A percentile compares a stretch with the other conserved stretches of the same genome.
phyloP scores from a whole-genome alignment of 1,140 invertebrate species.

The Archegozetes longisetosus region DNA sequence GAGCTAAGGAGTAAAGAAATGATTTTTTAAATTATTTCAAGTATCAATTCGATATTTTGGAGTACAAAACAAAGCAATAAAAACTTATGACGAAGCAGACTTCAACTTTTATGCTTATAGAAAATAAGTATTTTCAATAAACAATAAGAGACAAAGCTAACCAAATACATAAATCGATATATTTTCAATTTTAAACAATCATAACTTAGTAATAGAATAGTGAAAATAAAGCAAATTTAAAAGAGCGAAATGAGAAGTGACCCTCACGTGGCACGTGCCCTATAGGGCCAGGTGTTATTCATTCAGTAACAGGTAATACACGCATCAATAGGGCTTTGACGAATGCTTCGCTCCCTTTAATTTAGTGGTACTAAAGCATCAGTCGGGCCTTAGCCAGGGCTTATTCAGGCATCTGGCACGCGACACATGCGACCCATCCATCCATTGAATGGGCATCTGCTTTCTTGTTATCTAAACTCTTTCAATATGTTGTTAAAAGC shows the following conservation, averaged over 20 bases:
- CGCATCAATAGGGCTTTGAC: background rate
- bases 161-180: too few relatives aligned
- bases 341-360: background rate
- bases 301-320: background rate
- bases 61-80: too few relatives aligned
- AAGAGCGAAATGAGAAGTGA: background rate
- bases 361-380: background rate
- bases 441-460: background rate
- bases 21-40: too few relatives aligned
- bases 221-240: background rate
- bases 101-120: too few relatives aligned
- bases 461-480: background rate
- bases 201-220: background rate
- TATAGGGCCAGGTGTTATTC: background rate
- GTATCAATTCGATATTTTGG: too few relatives aligned
- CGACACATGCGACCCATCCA: background rate
- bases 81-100: too few relatives aligned
- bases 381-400: background rate
- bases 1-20: too few relatives aligned
- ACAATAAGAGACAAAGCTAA: too few relatives aligned
- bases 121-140: too few relatives aligned
- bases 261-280: background rate
- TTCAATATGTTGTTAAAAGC: background rate
- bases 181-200: too few relatives aligned
- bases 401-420: background rate